Evolutionary conservation across 1,140 invertebrate genomes (phyloP), one percentile per base, ranked within the genome.

Genomic region (Drosophila ogumai): DNA sequence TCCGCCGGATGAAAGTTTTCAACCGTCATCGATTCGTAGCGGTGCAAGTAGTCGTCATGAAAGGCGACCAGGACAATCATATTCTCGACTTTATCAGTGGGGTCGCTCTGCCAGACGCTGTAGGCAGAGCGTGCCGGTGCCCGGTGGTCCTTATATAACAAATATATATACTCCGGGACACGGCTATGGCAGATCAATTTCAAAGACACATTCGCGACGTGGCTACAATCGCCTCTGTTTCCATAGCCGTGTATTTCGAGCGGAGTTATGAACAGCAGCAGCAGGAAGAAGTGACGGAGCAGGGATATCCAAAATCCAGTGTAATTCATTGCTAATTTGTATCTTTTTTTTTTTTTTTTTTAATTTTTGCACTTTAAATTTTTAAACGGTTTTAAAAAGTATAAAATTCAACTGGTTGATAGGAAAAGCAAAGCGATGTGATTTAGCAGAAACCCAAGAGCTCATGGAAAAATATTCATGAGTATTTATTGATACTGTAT

Each of bases 21-120:
- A 3, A 54, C 3, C 5, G 0, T 0, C 13, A 55, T 4, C 19
- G 19, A 0, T 0, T 6, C 0, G 5, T 3, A 55, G 19, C 3
- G 5, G 1, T 55, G 34, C 8, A 55, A 2, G 3, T 22, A 1
- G 34, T 55, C 10, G 34, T 55, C 52, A 13, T 38, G 19, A 3
- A 55, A 55, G 34, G 52, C 10, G 1, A 55, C 5, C 34, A 55
- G 19, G 19, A 55, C 5, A 19, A 34, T 15, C 12, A 17, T 17
- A 6, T 32, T 25, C 1, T 50, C 15, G 25, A 2, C 9, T 2
- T 3, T n/a, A 15, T 13, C 9, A 10, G 10, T 0, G 3, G 3
- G 7, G 0, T 22, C 32, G 12, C 17, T 15, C 13, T 54, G 8
- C 52, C 52, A 55, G 13, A 55, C 52, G 15, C 52, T 38, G 3